Conservation (phyloP, 1,140 invertebrate species). For the Trissolcus basalis region DNA sequence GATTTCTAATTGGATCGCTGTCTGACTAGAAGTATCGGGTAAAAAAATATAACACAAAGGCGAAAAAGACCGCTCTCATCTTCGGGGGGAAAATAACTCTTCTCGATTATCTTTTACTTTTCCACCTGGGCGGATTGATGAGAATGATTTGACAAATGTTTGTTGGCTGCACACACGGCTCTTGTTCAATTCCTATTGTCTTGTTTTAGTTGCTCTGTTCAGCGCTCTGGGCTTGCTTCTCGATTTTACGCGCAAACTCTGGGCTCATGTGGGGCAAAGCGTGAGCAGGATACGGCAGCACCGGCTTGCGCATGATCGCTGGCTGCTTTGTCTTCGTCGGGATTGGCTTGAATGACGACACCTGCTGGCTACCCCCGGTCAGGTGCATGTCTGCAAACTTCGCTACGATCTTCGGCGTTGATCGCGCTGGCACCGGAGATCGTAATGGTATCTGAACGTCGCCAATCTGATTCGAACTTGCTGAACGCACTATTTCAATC, state of each 20-base stretch:
- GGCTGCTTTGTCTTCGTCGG: conserved; percentile 82
- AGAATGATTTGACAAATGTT: too few relatives aligned
- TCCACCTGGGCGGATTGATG: too few relatives aligned
- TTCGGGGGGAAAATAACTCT: conserved; percentile 65
- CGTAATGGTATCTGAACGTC: conserved; percentile 57
- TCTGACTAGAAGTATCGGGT: conserved; percentile 74
- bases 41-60: conserved; percentile 73
- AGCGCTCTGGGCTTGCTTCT: conserved; percentile 72
- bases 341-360: conserved; percentile 78
- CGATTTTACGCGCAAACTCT: conserved; percentile 71
- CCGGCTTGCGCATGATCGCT: conserved; percentile 83
- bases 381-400: conserved; percentile 79
- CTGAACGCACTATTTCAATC: conserved; percentile 66
- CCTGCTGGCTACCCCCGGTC: conserved; percentile 75
- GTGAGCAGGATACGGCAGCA: conserved; percentile 73
- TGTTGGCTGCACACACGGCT: too few relatives aligned
- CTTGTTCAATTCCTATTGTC: not conserved
- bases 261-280: conserved; percentile 71
- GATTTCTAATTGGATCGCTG: conserved; percentile 61
- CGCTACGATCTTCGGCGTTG: conserved; percentile 78
- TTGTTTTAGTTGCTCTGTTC: conserved; percentile 67
- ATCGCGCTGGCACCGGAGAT: conserved; percentile 77
- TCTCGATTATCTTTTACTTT: too few relatives aligned
- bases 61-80: conserved; percentile 60
- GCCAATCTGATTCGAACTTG: conserved; percentile 69